Percentiles rank a stretch among this genome's conserved stretches.
Conservation (phyloP, 2,797 vertebrate species). For the Calcarius lapponicus region DNA sequence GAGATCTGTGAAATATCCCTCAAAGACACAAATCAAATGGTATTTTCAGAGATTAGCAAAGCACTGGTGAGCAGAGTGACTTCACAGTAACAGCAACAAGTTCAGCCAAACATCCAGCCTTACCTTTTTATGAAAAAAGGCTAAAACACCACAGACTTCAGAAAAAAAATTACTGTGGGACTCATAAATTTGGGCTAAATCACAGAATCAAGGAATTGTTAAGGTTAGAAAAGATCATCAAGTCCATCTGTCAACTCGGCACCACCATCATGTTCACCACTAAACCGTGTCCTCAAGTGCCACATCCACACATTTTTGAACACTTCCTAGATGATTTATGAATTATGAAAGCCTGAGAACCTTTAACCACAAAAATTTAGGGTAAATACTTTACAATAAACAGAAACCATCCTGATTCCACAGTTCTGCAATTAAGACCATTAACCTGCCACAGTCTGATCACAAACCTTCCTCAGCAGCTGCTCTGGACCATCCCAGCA, state of each 20-base stretch:
- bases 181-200: background rate
- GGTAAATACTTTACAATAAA: background rate
- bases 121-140: background rate
- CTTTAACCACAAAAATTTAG: background rate
- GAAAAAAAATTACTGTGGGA: background rate
- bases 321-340: background rate
- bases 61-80: background rate
- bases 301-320: background rate
- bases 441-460: background rate
- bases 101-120: background rate
- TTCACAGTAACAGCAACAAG: background rate
- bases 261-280: background rate
- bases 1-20: background rate
- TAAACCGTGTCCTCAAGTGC: background rate
- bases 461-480: background rate
- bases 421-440: background rate
- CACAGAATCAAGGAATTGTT: background rate
- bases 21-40: rapidly evolving
- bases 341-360: background rate
- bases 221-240: background rate
- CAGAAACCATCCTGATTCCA: rapidly evolving
- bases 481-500: background rate
- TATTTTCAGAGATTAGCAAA: background rate
- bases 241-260: background rate
- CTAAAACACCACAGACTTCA: rapidly evolving